phyloP scores from a whole-genome alignment of 2,797 vertebrate species.

The Eulemur rubriventer region DNA sequence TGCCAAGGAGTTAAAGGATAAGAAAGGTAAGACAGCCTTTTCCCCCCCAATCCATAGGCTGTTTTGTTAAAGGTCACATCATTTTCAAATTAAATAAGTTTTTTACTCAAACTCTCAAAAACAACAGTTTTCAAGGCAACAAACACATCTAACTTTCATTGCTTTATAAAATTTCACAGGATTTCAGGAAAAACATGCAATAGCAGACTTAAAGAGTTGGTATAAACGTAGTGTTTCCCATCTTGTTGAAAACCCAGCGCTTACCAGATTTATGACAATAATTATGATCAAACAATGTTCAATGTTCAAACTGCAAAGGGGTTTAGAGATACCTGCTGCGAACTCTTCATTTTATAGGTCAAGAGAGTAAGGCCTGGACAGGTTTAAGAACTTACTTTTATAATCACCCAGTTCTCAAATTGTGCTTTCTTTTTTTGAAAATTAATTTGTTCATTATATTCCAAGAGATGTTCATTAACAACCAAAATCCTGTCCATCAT shows the following conservation, averaged over 20 bases:
- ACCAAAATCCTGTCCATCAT: slow-evolving; percentile 23
- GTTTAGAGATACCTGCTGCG: background rate
- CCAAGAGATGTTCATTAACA: slow-evolving; percentile 27
- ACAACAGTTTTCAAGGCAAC: slow-evolving; percentile 30
- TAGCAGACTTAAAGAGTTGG: background rate
- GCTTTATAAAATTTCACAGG: slow-evolving; percentile 47
- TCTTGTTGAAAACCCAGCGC: background rate
- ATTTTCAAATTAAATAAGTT: slow-evolving; percentile 38
- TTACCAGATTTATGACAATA: slow-evolving; percentile 32
- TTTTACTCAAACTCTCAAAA: slow-evolving; percentile 3
- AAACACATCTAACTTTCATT: background rate
- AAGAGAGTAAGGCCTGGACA: background rate
- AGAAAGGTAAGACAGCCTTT: slow-evolving; percentile 60
- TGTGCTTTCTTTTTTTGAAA: slow-evolving; percentile 58
- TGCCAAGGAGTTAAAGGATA: slow-evolving; percentile 56
- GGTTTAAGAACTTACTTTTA: slow-evolving; percentile 36
- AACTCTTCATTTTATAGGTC: slow-evolving; percentile 8
- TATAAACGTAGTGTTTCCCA: slow-evolving; percentile 20
- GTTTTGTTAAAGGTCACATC: background rate
- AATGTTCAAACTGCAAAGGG: background rate
- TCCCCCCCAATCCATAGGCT: background rate
- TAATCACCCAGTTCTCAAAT: slow-evolving; percentile 31
- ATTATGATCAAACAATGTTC: slow-evolving; percentile 31
- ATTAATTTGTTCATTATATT: slow-evolving; percentile 42
- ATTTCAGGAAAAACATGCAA: slow-evolving; percentile 53